phyloP scores from a whole-genome alignment of 2,113 vertebrate species.

The Argyrosomus japonicus region DNA sequence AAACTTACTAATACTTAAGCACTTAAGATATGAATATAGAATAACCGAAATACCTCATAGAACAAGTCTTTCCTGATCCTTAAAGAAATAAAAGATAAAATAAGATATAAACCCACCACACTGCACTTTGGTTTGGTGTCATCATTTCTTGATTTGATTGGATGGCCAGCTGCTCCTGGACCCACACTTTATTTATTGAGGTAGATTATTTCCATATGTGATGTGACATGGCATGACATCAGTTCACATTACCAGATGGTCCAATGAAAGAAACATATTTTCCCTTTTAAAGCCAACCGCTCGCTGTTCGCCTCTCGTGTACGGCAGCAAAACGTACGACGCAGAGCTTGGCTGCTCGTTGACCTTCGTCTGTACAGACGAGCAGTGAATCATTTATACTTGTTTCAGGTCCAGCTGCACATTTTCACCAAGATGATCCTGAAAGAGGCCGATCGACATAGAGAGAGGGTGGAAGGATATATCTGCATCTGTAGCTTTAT shows the following conservation, averaged over 20 bases:
- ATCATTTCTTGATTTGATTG: background rate
- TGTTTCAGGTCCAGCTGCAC: background rate
- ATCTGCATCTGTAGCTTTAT: background rate
- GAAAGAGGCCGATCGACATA: background rate
- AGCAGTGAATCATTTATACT: slow-evolving; percentile 24
- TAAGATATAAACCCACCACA: background rate
- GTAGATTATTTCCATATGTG: slow-evolving; percentile 26
- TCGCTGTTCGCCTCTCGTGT: background rate
- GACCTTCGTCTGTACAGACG: background rate
- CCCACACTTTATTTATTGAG: slow-evolving; percentile 28
- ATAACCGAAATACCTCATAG: background rate
- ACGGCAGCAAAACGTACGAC: background rate
- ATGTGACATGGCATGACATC: slow-evolving; percentile 14
- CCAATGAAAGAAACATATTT: slow-evolving; percentile 38
- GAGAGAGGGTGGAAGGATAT: background rate
- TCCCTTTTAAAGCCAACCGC: slow-evolving; percentile 18
- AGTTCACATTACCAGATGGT: slow-evolving; percentile 10
- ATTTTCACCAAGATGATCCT: background rate
- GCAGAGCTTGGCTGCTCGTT: background rate
- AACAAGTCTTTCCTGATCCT: background rate
- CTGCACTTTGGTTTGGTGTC: background rate
- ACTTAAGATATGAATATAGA: background rate
- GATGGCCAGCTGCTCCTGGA: slow-evolving; percentile 11
- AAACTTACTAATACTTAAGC: too few species aligned
- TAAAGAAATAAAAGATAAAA: background rate